phyloP scores from a whole-genome alignment of 2,888 invertebrate genomes.

The Gnatocerus cornutus region DNA sequence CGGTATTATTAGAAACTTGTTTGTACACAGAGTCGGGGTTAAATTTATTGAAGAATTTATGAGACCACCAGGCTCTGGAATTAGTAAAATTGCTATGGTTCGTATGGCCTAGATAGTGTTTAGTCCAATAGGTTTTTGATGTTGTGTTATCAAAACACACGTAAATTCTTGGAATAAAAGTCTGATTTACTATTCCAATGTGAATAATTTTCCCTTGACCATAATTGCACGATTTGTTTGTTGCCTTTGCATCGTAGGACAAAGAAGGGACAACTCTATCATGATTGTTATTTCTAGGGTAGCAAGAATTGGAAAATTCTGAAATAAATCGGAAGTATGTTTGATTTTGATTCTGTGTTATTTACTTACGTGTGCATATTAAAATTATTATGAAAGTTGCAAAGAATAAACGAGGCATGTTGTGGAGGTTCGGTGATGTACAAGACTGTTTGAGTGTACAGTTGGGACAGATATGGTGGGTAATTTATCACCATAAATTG shows the following conservation, averaged over 20 bases:
- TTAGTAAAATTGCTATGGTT: not conserved
- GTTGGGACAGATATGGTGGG: too few relatives aligned
- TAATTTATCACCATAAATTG: too few relatives aligned
- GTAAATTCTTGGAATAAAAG: conserved; percentile 1
- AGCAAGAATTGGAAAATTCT: too few relatives aligned
- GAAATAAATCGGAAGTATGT: too few relatives aligned
- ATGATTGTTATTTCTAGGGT: too few relatives aligned
- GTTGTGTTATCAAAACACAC: conserved; percentile 5
- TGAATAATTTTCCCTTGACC: not conserved
- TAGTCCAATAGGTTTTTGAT: conserved; percentile 9
- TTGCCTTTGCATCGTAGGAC: not conserved
- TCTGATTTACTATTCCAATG: not conserved
- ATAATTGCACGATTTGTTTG: conserved; percentile 1
- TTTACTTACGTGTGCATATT: not conserved
- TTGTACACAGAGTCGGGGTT: not conserved
- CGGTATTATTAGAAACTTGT: not conserved
- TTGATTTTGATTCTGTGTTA: too few relatives aligned
- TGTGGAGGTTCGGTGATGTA: not conserved
- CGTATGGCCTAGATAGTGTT: conserved; percentile 3
- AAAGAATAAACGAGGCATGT: too few relatives aligned
- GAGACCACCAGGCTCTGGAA: not conserved
- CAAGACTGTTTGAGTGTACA: too few relatives aligned
- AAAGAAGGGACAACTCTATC: not conserved
- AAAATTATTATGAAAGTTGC: too few relatives aligned
- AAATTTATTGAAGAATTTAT: not conserved